These are phyloP conservation scores for Cynoglossus semilaevis DNA, from an alignment of 2,113 vertebrate genomes.

Conservation along the genomic window DNA sequence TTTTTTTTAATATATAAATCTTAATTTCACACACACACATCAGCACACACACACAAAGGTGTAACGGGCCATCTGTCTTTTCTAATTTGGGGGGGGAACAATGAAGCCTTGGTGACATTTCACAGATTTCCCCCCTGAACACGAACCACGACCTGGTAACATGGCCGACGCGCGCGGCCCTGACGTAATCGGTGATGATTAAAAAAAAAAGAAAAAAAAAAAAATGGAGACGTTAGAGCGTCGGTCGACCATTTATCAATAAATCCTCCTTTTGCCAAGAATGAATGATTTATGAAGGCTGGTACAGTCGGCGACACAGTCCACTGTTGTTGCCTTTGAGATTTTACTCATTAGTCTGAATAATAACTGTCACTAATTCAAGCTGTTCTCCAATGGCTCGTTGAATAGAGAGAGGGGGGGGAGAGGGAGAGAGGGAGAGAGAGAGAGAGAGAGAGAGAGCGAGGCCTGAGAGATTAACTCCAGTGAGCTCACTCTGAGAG, in stretches of 20 bases:
- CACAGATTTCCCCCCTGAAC: constrained; percentile 47
- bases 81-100: constrained; percentile 53
- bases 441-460: constrained; percentile 63
- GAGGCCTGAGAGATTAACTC: constrained; percentile 78
- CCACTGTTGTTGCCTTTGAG: constrained; percentile 73
- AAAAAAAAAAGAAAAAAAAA: constrained; percentile 9
- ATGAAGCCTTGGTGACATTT: constrained; percentile 57
- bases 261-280: constrained; percentile 36
- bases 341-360: constrained; percentile 80
- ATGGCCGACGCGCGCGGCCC: constrained; percentile 9
- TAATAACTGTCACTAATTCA: constrained; percentile 80
- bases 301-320: constrained; percentile 63
- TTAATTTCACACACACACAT: constrained; percentile 19
- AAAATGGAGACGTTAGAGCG: constrained; percentile 19
- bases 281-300: constrained; percentile 70
- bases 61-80: constrained; percentile 69
- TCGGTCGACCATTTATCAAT: constrained; percentile 45
- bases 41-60: constrained; percentile 42
- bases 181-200: constrained; percentile 1
- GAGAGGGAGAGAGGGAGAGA: constrained; percentile 63
- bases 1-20: too few relatives aligned
- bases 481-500: constrained; percentile 77
- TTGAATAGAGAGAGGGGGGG: constrained; percentile 73
- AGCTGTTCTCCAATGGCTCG: constrained; percentile 76
- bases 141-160: neutral